Evolutionary conservation across 2,888 invertebrate species (phyloP).

Genomic region (Phlogophora meticulosa): DNA sequence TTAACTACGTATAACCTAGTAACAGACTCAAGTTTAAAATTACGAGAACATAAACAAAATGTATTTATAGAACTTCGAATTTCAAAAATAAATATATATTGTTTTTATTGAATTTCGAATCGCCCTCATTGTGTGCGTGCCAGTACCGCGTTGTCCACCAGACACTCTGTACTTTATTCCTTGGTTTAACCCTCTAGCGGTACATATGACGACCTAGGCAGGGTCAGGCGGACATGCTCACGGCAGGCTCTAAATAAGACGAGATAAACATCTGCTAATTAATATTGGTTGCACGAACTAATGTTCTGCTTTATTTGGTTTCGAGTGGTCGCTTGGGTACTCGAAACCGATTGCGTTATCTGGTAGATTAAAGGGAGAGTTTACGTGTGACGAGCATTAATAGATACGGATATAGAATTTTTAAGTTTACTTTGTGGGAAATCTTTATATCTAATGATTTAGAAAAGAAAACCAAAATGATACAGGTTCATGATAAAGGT

Average conservation of each 20-base stretch:
- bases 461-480: no score
- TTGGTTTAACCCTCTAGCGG: conserved; percentile 45
- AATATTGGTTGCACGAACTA: conserved; percentile 73
- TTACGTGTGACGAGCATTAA: conserved; percentile 31
- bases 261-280: conserved; percentile 75
- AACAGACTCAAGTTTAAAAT: no score
- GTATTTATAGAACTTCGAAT: not conserved
- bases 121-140: conserved; percentile 7
- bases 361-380: conserved; percentile 28
- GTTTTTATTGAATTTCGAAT: no score
- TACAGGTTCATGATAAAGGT: no score
- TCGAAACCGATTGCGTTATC: conserved; percentile 54
- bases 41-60: not conserved
- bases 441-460: no score
- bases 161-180: conserved; percentile 26
- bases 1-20: no score
- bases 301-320: conserved; percentile 65
- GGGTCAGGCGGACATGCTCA: conserved; percentile 65
- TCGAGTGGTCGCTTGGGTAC: conserved; percentile 50
- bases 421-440: not conserved
- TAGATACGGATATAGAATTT: not conserved
- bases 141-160: not conserved
- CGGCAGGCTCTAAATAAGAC: conserved; percentile 68
- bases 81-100: no score
- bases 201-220: conserved; percentile 56